phyloP scores from a whole-genome alignment of 2,113 vertebrate genomes.

The Hylia prasina region DNA sequence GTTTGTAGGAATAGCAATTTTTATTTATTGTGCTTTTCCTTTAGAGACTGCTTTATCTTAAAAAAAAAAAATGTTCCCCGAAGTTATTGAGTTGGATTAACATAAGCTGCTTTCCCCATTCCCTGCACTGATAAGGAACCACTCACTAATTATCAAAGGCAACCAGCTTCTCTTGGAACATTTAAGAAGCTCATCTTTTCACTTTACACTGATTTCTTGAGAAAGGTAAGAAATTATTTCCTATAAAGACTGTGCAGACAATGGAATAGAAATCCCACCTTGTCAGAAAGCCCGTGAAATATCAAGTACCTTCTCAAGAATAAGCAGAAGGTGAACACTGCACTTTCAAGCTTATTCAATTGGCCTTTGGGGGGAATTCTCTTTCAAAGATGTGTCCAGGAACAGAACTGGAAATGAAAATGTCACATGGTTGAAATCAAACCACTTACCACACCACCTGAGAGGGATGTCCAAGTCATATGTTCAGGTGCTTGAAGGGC shows the following conservation, averaged over 20 bases:
- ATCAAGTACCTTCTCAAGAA: neutral
- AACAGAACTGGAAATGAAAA: neutral
- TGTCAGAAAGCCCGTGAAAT: neutral
- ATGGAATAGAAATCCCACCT: neutral
- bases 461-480: neutral
- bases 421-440: accelerated
- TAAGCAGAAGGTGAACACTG: neutral
- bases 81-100: neutral
- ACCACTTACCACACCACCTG: neutral
- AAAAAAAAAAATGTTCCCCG: neutral
- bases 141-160: neutral
- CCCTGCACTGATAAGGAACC: neutral
- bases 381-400: neutral
- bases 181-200: neutral
- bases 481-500: too few species aligned
- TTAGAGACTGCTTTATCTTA: neutral
- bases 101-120: neutral
- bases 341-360: neutral
- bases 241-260: neutral
- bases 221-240: neutral
- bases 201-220: neutral
- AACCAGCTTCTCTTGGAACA: neutral
- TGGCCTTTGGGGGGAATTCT: neutral
- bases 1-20: neutral
- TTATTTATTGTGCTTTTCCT: neutral